These are phyloP conservation scores for Erythrolamprus reginae DNA, from an alignment of 2,113 vertebrate species.

Conservation along the genomic window DNA sequence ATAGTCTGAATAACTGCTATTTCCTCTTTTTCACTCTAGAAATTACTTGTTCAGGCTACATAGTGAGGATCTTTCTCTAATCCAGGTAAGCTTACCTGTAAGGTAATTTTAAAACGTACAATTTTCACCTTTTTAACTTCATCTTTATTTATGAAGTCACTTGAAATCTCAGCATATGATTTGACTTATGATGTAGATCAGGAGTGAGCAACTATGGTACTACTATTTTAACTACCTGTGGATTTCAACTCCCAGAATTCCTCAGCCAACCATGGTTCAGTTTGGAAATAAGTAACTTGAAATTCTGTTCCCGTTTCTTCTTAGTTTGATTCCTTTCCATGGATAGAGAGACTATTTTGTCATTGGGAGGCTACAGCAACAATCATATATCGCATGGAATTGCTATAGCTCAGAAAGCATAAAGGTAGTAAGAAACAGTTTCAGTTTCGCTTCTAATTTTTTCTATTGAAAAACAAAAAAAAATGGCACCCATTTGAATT, in stretches of 20 bases:
- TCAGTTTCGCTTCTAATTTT: background rate
- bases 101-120: background rate
- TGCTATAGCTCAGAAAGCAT: background rate
- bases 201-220: background rate
- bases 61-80: conserved; percentile 86
- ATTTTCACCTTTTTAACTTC: background rate
- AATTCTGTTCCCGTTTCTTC: background rate
- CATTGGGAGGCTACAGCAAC: background rate
- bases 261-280: background rate
- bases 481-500: background rate
- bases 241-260: background rate
- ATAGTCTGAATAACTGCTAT: background rate
- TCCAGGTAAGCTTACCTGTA: conserved; percentile 73
- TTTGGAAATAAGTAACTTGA: background rate
- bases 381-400: background rate
- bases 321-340: background rate
- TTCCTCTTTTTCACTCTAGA: conserved; percentile 63
- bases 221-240: background rate
- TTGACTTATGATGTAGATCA: background rate
- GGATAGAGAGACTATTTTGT: background rate
- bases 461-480: background rate
- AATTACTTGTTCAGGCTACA: conserved; percentile 91
- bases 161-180: background rate
- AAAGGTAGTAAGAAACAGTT: background rate
- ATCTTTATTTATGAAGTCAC: background rate